Evolutionary conservation across 2,888 invertebrate genomes (phyloP).

Genomic region (Philereme vetulata): DNA sequence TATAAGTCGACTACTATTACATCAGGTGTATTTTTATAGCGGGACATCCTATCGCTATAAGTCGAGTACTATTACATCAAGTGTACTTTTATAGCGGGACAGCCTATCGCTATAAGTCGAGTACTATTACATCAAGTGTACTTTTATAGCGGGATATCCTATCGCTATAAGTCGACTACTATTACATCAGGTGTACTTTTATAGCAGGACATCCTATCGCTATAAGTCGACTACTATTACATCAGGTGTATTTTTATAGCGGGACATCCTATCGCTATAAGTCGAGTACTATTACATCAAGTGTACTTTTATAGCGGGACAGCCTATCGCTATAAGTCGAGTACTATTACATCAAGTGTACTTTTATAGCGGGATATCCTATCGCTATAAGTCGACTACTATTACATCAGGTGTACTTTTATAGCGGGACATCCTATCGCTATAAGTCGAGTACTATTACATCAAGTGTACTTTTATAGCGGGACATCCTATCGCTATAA

Average conservation of each 20-base stretch:
- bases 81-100: conserved; percentile 14
- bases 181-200: conserved; percentile 29
- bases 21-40: conserved; percentile 19
- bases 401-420: conserved; percentile 29
- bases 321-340: too few species aligned
- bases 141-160: background rate
- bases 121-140: conserved; percentile 33
- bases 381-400: conserved; percentile 10
- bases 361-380: background rate
- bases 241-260: conserved; percentile 19
- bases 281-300: conserved; percentile 33
- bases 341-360: conserved; percentile 33
- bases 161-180: conserved; percentile 10
- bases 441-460: conserved; percentile 30
- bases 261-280: background rate
- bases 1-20: conserved; percentile 30
- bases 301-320: conserved; percentile 14
- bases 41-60: background rate
- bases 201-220: background rate
- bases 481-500: background rate
- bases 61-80: conserved; percentile 33
- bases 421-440: background rate
- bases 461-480: conserved; percentile 19
- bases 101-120: too few species aligned
- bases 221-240: conserved; percentile 30